phyloP scores from a whole-genome alignment of 2,888 invertebrate genomes.

The Iselma pallidipennis region DNA sequence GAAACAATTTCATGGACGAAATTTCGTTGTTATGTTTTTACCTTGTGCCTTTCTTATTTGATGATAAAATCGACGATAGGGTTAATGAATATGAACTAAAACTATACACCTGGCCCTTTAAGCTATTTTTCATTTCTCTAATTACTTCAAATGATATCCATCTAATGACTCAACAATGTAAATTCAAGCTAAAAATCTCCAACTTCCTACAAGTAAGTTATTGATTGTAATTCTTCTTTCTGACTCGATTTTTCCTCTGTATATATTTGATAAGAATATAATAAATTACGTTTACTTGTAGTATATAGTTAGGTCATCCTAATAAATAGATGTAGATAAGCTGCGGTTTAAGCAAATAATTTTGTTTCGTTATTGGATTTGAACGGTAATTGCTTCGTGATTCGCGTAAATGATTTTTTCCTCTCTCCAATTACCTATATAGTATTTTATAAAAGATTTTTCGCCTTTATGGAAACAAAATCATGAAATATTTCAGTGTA shows the following conservation, averaged over 20 bases:
- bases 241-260: background rate
- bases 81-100: slow-evolving; percentile 19
- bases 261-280: background rate
- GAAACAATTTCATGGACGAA: slow-evolving; percentile 6
- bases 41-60: slow-evolving; percentile 25
- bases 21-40: too few species aligned
- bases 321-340: too few species aligned
- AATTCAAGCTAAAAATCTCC: background rate
- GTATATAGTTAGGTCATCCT: too few species aligned
- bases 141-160: slow-evolving; percentile 20
- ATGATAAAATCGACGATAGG: slow-evolving; percentile 24
- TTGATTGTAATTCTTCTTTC: background rate
- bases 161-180: slow-evolving; percentile 2
- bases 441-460: slow-evolving; percentile 9
- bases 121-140: slow-evolving; percentile 36
- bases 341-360: slow-evolving; percentile 13
- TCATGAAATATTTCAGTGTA: slow-evolving; percentile 17
- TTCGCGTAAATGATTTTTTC: slow-evolving; percentile 10
- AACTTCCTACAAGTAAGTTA: background rate
- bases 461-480: slow-evolving; percentile 6
- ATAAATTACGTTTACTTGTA: too few species aligned
- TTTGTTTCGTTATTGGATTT: slow-evolving; percentile 4
- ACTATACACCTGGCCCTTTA: slow-evolving; percentile 30
- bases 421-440: background rate
- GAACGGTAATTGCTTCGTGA: slow-evolving; percentile 16